Evolutionary conservation across 2,113 vertebrate species (phyloP).

Genomic region (Apistogramma diplotaenia): DNA sequence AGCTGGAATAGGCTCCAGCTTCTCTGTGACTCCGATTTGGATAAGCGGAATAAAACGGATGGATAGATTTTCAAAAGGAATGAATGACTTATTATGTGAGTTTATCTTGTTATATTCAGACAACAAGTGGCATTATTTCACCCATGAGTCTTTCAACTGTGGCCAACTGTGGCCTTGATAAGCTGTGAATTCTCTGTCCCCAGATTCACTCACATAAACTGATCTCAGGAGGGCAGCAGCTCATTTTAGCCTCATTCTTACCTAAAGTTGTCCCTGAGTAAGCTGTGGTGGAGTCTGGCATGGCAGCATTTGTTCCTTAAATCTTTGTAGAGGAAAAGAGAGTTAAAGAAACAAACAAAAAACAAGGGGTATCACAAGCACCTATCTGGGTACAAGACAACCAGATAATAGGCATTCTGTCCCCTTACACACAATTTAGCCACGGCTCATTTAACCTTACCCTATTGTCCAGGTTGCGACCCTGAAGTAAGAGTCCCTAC

Average conservation of each 20-base stretch:
- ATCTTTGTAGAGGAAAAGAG: neutral
- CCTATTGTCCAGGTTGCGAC: constrained; percentile 33
- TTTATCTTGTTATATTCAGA: neutral
- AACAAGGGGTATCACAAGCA: neutral
- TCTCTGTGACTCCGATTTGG: neutral
- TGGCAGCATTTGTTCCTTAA: neutral
- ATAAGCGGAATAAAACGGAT: neutral
- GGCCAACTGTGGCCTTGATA: neutral
- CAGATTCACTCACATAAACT: neutral
- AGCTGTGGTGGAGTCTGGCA: neutral
- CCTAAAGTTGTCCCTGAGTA: neutral
- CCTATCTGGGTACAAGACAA: constrained; percentile 2
- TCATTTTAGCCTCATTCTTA: neutral
- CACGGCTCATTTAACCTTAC: constrained; percentile 52
- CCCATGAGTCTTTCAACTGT: neutral
- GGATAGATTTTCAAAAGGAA: neutral
- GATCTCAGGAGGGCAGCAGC: neutral
- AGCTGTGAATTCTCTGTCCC: no score
- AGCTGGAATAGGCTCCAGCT: neutral
- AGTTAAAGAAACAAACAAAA: neutral
- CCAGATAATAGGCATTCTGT: constrained; percentile 59
- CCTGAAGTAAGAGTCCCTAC: constrained; percentile 16
- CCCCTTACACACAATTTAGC: constrained; percentile 16
- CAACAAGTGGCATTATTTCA: neutral
- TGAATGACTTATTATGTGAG: neutral